phyloP scores from a whole-genome alignment of 2,113 vertebrate genomes.

The Sorex fumeus region DNA sequence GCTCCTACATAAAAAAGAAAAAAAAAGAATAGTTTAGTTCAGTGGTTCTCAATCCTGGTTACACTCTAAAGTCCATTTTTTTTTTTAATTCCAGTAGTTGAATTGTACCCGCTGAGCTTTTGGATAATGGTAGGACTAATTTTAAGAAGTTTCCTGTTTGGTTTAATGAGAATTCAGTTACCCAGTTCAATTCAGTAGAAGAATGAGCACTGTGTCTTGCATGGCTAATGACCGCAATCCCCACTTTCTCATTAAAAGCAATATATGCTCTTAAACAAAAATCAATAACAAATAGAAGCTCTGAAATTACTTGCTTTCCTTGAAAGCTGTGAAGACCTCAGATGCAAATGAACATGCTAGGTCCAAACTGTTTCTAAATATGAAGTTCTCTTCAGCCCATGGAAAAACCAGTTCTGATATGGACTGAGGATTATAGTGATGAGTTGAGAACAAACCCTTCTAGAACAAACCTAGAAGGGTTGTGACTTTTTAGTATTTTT shows the following conservation, averaged over 20 bases:
- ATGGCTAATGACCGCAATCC: background rate
- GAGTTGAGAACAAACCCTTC: background rate
- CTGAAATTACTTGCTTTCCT: constrained; percentile 57
- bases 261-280: constrained; percentile 16
- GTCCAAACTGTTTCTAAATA: background rate
- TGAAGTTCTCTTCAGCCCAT: background rate
- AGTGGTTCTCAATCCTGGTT: background rate
- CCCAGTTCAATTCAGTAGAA: background rate
- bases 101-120: background rate
- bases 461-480: background rate
- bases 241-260: background rate
- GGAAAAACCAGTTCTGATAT: background rate
- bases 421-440: background rate
- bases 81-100: background rate
- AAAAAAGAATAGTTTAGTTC: constrained; percentile 3
- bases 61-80: background rate
- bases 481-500: background rate
- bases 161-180: background rate
- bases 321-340: background rate
- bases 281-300: constrained; percentile 15
- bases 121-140: background rate
- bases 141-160: background rate
- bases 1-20: too few relatives aligned
- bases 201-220: constrained; percentile 18
- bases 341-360: background rate